Base-by-base conservation (phyloP, 1,140 invertebrate species). In the Drosophila punjabiensis region DNA sequence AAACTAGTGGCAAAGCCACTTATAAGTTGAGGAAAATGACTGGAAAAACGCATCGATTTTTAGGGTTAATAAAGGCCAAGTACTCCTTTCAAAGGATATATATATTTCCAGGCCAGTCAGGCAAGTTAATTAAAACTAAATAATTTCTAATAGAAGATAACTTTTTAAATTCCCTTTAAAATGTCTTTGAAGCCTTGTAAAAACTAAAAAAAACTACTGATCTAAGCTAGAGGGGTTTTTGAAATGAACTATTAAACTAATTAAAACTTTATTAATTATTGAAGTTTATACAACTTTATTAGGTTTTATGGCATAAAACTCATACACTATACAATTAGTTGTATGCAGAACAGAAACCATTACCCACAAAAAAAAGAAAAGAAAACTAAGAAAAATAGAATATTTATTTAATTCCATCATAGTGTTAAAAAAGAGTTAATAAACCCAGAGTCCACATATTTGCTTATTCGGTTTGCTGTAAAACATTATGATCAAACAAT, bases 401-500 rank as follows among this genome's bases (percentile, higher is more conserved):
- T 56, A 56, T 37, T 37, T 56, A 37, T 56, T 56, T 56, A 37
- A 56, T 56, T 56, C 7, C 14, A 8, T 3, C 18, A 56, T 24
- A 24, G 41, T 48, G 59, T 47, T 45, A 47, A 47, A 30, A 39
- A 41, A 58, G 33, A 68, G 32, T 64, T 64, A 47, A 68, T 63
- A 68, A 56, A 48, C 24, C 24, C 41, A 16, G 3, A 6, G 18
- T n/a, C 8, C 16, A 28, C 14, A 32, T 39, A 50, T 56, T 41
- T 68, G 14, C 45, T 74, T 61, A 30, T 35, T 48, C n/a, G 7
- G 7, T 10, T 7, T n/a, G 16, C 18, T 39, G 14, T 18, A 33
- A 47, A 50, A 37, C 20, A 39, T 60, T 48, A 71, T 60, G 18
- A 43, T 76, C 45, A 52, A 53, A 52, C 64, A 67, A 60, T 68